Evolutionary conservation across 2,113 vertebrate species (phyloP).

Genomic region (Zootoca vivipara): DNA sequence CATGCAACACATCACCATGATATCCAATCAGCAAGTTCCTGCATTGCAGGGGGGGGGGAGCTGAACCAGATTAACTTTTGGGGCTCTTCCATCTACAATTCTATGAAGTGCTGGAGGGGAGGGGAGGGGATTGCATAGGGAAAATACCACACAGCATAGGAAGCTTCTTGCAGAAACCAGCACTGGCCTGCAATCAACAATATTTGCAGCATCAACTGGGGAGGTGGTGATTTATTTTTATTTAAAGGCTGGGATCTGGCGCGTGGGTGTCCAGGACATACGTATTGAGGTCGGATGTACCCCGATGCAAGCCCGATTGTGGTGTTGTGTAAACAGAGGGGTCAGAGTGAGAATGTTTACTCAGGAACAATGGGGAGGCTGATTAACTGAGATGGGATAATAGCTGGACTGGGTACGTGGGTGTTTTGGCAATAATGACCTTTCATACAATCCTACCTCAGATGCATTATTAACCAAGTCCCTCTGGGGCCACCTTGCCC

Average conservation of each 20-base stretch:
- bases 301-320: background rate
- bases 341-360: too few species aligned
- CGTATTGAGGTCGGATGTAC: fast-evolving
- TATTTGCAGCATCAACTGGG: fast-evolving
- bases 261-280: fast-evolving
- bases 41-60: too few species aligned
- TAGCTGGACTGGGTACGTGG: fast-evolving
- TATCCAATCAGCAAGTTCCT: fast-evolving
- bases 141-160: background rate
- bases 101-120: too few species aligned
- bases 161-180: background rate
- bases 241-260: fast-evolving
- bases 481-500: background rate
- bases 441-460: fast-evolving
- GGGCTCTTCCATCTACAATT: too few species aligned
- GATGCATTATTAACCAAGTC: background rate
- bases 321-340: constrained; percentile 2
- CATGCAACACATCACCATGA: background rate
- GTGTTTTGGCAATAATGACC: background rate
- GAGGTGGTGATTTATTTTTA: fast-evolving
- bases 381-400: background rate
- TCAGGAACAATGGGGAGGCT: background rate
- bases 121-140: too few species aligned
- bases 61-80: too few species aligned
- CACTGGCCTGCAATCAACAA: fast-evolving